A percentile compares a stretch with the other conserved stretches of the same genome.
Evolutionary conservation across 1,140 invertebrate species (phyloP).

Genomic region (Coenobita brevimanus): DNA sequence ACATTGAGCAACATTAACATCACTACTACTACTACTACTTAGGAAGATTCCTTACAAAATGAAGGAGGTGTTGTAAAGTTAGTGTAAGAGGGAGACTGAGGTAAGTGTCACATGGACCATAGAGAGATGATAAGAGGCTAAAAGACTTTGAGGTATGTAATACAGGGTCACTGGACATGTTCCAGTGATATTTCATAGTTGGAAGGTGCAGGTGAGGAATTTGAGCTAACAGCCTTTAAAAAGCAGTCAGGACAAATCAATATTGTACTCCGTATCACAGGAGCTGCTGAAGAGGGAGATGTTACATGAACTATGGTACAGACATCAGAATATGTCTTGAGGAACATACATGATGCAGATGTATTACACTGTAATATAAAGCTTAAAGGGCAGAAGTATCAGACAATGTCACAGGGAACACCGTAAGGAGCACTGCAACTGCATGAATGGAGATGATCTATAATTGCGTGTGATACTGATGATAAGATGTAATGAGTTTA

Average conservation of each 20-base stretch:
- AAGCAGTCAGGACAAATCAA: not conserved
- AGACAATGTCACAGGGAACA: slow-evolving; percentile 4
- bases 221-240: too few species aligned
- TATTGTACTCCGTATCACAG: not conserved
- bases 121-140: not conserved
- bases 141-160: too few species aligned
- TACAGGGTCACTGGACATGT: too few species aligned
- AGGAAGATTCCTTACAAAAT: slow-evolving; percentile 47
- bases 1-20: slow-evolving; percentile 66
- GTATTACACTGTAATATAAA: not conserved
- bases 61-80: slow-evolving; percentile 24
- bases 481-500: too few species aligned
- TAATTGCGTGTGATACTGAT: too few species aligned
- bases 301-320: too few species aligned
- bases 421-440: not conserved
- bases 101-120: slow-evolving; percentile 35
- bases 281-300: not conserved
- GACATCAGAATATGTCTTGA: too few species aligned
- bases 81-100: slow-evolving; percentile 19
- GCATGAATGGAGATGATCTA: not conserved
- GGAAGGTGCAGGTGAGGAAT: too few species aligned
- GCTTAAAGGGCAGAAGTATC: not conserved
- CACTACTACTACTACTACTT: slow-evolving; percentile 38
- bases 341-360: too few species aligned
- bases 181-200: too few species aligned